These are phyloP conservation scores for Pherbina coryleti DNA, from an alignment of 2,888 invertebrate species.

Conservation along the genomic window DNA sequence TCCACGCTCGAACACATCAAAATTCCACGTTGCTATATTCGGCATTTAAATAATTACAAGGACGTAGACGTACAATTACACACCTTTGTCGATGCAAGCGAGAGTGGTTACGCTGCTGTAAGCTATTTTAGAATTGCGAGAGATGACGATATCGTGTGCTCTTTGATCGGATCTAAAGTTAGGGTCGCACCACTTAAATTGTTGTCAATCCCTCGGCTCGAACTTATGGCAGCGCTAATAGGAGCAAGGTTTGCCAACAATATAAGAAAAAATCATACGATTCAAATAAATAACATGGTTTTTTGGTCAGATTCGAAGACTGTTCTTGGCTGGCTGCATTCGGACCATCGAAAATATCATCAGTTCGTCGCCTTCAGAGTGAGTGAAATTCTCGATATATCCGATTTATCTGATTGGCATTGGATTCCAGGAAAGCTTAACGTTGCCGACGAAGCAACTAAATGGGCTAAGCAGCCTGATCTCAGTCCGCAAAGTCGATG, in stretches of 20 bases:
- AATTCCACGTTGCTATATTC: background rate
- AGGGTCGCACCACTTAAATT: background rate
- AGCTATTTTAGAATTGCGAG: background rate
- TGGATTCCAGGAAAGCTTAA: slow-evolving; percentile 34
- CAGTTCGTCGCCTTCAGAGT: slow-evolving; percentile 30
- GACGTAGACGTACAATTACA: too few relatives aligned
- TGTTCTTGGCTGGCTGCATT: background rate
- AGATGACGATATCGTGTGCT: background rate
- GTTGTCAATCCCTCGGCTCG: background rate
- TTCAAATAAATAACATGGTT: background rate
- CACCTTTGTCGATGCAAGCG: too few relatives aligned
- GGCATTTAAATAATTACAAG: too few relatives aligned
- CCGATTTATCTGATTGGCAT: slow-evolving; percentile 31
- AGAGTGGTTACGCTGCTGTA: too few relatives aligned
- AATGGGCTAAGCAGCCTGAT: slow-evolving; percentile 16
- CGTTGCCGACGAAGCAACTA: slow-evolving; percentile 37
- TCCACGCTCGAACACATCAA: background rate
- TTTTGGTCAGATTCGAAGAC: background rate
- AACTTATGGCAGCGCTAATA: background rate
- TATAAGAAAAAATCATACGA: background rate
- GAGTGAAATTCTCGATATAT: slow-evolving; percentile 45
- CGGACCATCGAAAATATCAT: background rate
- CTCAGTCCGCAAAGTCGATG: background rate
- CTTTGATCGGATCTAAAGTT: background rate
- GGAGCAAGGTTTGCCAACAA: background rate